These are phyloP conservation scores for Tetheella fluctuosa DNA, from an alignment of 2,888 invertebrate species.

Conservation along the genomic window DNA sequence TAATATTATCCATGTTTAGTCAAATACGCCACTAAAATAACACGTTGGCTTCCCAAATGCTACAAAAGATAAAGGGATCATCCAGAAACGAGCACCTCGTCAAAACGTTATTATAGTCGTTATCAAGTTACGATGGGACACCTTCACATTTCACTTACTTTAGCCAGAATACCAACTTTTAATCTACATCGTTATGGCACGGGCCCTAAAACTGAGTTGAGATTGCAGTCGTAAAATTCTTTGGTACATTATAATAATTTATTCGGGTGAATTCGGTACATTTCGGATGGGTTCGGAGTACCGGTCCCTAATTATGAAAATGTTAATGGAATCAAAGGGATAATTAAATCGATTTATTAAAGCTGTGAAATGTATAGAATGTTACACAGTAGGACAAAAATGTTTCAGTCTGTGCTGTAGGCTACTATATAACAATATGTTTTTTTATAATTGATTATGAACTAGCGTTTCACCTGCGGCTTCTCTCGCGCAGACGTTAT, in stretches of 20 bases:
- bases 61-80: slow-evolving; percentile 2
- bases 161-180: neutral
- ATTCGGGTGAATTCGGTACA: neutral
- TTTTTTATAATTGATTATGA: too few species aligned
- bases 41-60: neutral
- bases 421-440: too few species aligned
- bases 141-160: neutral
- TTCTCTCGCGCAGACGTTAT: too few species aligned
- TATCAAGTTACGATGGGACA: neutral
- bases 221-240: neutral
- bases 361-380: neutral
- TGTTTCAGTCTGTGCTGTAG: too few species aligned
- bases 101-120: neutral
- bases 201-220: neutral
- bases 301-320: neutral
- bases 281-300: neutral
- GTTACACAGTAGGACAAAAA: too few species aligned
- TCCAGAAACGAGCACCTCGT: neutral
- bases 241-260: neutral
- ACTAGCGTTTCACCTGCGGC: too few species aligned
- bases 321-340: neutral
- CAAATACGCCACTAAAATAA: too few species aligned
- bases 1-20: too few species aligned
- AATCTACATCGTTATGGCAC: neutral
- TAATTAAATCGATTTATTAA: neutral